Base-by-base conservation (phyloP, 2,797 vertebrate species). In the Anniella stebbinsi region DNA sequence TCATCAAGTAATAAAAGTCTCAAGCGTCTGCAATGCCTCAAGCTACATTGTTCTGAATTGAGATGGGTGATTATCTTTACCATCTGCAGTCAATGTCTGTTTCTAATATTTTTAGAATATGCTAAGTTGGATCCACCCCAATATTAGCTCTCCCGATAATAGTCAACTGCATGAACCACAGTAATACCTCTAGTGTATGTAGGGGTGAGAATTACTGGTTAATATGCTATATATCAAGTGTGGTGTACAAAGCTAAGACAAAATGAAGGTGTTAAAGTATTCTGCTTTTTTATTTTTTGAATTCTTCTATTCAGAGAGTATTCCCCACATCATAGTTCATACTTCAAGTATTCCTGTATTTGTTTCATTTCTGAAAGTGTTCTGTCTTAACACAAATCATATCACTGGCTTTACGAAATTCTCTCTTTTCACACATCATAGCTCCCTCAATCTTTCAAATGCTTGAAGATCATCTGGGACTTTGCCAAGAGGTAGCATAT, bases 1-100 rank as follows among this genome's bases (percentile, higher is more conserved):
- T 90, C 45, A 76, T 70, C 73, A 57, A 77, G 60, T 69, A 75
- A 90, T 38, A 57, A 88, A 81, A 83, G 60, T 70, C 77, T 60
- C 76, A 36, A n/a, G 54, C 8, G 2, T 85, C 80, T 92, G 76
- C 51, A 89, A 0, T 57, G 12, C 28, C 45, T 1, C 63, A 15
- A 28, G 28, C 80, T 77, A 28, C 5, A 57, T 48, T 92, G 48
- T 60, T 54, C 33, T 82, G n/a, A 93, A 77, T 93, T 89, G 69
- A 81, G 33, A 28, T 69, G 7, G 28, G 38, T 76, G 69, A 33
- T 85, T 48, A 30, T 86, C 38, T 93, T 87, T 88, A 66, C 11
- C n/a, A 86, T 33, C 38, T 21, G 15, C 1, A 82, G 77, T 36
- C 30, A 81, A 63, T 33, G 67, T 2, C n/a, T 33, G 1, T 8